Evolutionary conservation across 92 coral and sea anemone genomes (phyloP).

Genomic region (Bergia sp.): DNA sequence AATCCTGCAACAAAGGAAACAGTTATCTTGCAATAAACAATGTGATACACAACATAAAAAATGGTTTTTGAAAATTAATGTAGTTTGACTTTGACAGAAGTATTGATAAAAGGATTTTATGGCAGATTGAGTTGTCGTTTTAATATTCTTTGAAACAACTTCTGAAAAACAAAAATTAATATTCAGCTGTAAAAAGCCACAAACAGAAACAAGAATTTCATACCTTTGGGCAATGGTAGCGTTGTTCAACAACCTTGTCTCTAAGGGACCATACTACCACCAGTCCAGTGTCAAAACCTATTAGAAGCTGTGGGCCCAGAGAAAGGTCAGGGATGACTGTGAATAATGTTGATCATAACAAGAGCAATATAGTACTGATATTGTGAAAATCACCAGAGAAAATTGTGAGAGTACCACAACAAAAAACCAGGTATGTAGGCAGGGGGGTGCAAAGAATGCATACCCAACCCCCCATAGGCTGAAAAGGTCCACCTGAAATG

Average conservation of each 20-base stretch:
- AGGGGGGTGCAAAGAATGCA: no score
- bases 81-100: no score
- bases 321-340: background rate
- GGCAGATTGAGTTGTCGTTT: no score
- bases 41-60: background rate
- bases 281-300: conserved; percentile 91
- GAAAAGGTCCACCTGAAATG: no score
- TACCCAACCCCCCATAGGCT: no score
- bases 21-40: background rate
- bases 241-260: conserved; percentile 82
- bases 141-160: no score
- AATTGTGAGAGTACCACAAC: no score
- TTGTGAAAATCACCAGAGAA: no score
- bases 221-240: conserved; percentile 79
- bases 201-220: background rate
- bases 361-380: background rate
- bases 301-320: conserved; percentile 65
- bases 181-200: no score
- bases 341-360: background rate
- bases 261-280: conserved; percentile 91
- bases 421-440: no score
- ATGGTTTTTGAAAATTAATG: background rate
- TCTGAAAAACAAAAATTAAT: no score
- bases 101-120: no score
- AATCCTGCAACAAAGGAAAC: conserved; percentile 47